Evolutionary conservation across 2,888 invertebrate species (phyloP).

Genomic region (Tridacna crocea): DNA sequence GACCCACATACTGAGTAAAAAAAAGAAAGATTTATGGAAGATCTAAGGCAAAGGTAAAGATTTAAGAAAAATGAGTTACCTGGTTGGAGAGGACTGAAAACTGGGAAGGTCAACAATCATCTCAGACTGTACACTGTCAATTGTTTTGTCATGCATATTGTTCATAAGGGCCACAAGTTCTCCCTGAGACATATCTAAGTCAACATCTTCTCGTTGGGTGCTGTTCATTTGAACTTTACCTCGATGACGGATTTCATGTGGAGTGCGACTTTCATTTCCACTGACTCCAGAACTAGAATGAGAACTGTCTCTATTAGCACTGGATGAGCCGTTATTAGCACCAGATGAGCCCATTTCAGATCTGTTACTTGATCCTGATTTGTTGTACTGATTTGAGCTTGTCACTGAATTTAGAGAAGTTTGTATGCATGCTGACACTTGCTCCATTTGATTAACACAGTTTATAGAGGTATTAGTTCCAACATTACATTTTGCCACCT

Average conservation of each 20-base stretch:
- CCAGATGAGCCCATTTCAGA: not conserved
- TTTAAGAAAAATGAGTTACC: constrained; percentile 50
- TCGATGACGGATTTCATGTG: constrained; percentile 70
- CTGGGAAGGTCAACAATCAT: constrained; percentile 82
- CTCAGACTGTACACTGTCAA: constrained; percentile 78
- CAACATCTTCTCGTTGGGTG: constrained; percentile 70
- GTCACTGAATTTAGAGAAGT: constrained; percentile 27
- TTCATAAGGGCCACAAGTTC: constrained; percentile 71
- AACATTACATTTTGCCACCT: constrained; percentile 42
- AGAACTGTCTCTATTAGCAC: constrained; percentile 39
- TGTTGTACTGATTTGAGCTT: constrained; percentile 7
- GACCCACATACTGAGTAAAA: no score
- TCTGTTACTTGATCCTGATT: not conserved
- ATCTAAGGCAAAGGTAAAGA: not conserved
- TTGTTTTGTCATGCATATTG: constrained; percentile 75
- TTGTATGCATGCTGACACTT: constrained; percentile 64
- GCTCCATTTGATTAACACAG: constrained; percentile 35
- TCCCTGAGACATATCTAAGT: constrained; percentile 66
- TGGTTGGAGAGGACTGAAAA: constrained; percentile 76
- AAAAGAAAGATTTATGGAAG: no score
- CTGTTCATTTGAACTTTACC: constrained; percentile 72
- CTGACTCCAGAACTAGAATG: constrained; percentile 59
- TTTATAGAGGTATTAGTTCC: constrained; percentile 55
- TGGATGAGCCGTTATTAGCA: not conserved
- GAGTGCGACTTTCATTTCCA: constrained; percentile 62